phyloP scores from a whole-genome alignment of 2,113 vertebrate genomes.

The Pardalotus punctatus region DNA sequence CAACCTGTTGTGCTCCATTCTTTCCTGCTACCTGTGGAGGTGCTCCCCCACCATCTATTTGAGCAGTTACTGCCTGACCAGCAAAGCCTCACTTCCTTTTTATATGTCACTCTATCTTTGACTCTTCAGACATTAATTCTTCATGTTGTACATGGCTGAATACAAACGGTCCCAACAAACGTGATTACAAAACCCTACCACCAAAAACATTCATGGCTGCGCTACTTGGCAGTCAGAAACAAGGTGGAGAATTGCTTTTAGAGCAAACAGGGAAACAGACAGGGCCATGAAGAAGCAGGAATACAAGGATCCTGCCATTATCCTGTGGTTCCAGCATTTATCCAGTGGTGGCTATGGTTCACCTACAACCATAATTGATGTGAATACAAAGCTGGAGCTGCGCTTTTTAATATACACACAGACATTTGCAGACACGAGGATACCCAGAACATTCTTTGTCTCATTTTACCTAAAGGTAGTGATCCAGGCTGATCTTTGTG shows the following conservation, averaged over 20 bases:
- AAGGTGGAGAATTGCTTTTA: background rate
- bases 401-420: background rate
- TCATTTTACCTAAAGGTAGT: constrained; percentile 89
- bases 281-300: rapidly evolving
- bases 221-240: background rate
- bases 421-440: background rate
- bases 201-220: background rate
- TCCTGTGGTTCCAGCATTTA: background rate
- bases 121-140: background rate
- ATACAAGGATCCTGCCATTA: background rate
- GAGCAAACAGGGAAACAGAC: background rate
- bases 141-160: background rate
- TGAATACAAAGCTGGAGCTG: background rate
- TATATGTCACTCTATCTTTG: background rate
- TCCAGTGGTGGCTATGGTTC: background rate
- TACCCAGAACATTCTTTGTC: background rate
- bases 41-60: background rate
- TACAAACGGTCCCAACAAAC: background rate
- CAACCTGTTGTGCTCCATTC: background rate
- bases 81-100: background rate
- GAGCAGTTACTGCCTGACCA: background rate
- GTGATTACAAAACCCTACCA: rapidly evolving
- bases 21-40: background rate
- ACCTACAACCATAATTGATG: background rate
- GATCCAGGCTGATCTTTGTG: constrained; percentile 82